phyloP scores from a whole-genome alignment of 2,113 vertebrate genomes.

The Patagioenas fasciata region DNA sequence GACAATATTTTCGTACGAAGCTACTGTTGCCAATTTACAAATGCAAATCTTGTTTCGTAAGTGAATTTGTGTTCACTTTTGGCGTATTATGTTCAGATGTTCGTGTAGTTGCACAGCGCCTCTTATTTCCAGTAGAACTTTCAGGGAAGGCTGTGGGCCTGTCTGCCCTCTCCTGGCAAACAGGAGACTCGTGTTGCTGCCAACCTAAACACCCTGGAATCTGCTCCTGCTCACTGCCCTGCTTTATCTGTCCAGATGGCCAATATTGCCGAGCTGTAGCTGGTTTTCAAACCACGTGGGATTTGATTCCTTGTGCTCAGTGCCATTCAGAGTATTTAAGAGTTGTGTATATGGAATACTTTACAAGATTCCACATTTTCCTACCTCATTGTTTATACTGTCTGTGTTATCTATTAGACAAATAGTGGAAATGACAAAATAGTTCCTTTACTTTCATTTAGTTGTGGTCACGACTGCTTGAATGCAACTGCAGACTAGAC shows the following conservation, averaged over 20 bases:
- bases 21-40: neutral
- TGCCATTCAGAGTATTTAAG: neutral
- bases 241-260: neutral
- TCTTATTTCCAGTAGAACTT: neutral
- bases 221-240: neutral
- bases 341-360: neutral
- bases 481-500: neutral
- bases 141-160: neutral
- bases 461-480: neutral
- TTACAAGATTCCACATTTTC: neutral
- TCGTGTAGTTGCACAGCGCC: neutral
- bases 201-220: neutral
- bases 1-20: neutral
- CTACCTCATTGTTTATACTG: neutral
- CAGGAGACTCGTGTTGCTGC: neutral
- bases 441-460: neutral
- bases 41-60: neutral
- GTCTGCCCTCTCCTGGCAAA: neutral
- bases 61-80: neutral
- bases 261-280: neutral
- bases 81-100: neutral
- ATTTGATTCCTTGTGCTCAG: neutral
- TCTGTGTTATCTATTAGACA: neutral
- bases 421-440: neutral
- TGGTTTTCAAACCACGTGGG: neutral